Base-by-base conservation (phyloP, 2,113 vertebrate genomes). In the Coptodon rendalli region DNA sequence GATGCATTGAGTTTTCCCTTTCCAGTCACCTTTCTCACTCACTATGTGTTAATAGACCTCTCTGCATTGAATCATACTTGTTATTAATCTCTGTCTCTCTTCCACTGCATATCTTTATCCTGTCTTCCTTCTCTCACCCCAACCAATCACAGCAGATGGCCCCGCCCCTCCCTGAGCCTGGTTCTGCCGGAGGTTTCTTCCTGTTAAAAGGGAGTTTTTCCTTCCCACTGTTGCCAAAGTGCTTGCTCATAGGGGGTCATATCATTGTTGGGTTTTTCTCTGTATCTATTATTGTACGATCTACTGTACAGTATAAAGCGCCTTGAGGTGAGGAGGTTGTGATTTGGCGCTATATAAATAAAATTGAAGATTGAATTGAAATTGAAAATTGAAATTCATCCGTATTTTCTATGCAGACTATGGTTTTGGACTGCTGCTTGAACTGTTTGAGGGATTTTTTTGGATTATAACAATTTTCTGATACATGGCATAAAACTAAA, bases 241-340 rank as follows among this genome's bases (percentile, higher is more conserved):
- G 53, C 53, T 24, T 24, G 1, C 22, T 56, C 22, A 56, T 2
- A 56, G 53, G 6, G 10, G 53, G 3, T 56, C 53, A 13, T 4
- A 2, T 7, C 22, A 56, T 24, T 56, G 22, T 2, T 56, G 11
- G 22, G 53, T 7, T 56, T 53, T 56, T 13, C 53, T 56, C 53
- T 0, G 0, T 54, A 7, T 1, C 2, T 24, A 54, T 54, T 4
- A 54, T 54, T 7, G 11, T 54, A 56, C 0, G 22, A 4, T 0
- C 54, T 27, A 24, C 53, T 27, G 4, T 27, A 56, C 0, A 56
- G 4, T 56, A 7, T 27, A 1, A 13, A 56, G 54, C 11, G 0
- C 22, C 54, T 56, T 56, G 0, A 56, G 22, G 22, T 0, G 11
- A 14, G 53, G 0, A 54, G n/a, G 11, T 56, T 27, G 22, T 27